Base-by-base conservation (phyloP, 35 echinoderm and acorn worm species). In the Apostichopus japonicus region DNA sequence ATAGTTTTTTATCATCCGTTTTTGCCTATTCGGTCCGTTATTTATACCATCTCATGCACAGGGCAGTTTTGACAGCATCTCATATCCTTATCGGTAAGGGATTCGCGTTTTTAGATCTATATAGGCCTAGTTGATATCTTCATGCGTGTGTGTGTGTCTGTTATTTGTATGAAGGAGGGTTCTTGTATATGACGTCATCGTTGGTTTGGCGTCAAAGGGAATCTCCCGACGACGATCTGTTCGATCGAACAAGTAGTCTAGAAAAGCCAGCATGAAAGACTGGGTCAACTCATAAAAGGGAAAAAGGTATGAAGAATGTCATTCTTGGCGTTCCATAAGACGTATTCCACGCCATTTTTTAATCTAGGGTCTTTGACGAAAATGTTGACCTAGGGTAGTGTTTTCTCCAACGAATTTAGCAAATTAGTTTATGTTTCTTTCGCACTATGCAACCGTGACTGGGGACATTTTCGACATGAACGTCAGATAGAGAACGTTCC, bases 1-100 rank as follows among this genome's bases (percentile, higher is more conserved):
- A 75, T 75, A 75, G 71, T 75, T 19, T 75, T 84, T 84, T 84
- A 58, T 57, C 54, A 57, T 84, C 81, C 54, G 27, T 84, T 84
- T 55, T 83, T 84, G 54, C 57, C 56, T 54, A 58, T 84, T 80
- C 24, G 53, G 78, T 80, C 78, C 53, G 14, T 84, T 83, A 54
- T 5, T 84, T 84, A 58, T 8, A 75, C 57, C 8, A 61, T 61
- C 57, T 61, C 57, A 8, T 13, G 57, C 8, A 61, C 57, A 13
- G 57, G 13, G 57, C 57, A 75, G 19, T 75, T 19, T 75, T 75
- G 71, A 75, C 71, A 6, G 16, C 71, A 23, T 75, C 71, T 75
- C n/a, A 19, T 75, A 23, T 21, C 71, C 71, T 75, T 23, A 75
- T 75, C 71, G 17, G 8, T 61, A 44, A 44, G 33, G 63, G 19